Evolutionary conservation across 1,140 invertebrate genomes (phyloP), one percentile per base, ranked within the genome.

Genomic region (Apis cerana): DNA sequence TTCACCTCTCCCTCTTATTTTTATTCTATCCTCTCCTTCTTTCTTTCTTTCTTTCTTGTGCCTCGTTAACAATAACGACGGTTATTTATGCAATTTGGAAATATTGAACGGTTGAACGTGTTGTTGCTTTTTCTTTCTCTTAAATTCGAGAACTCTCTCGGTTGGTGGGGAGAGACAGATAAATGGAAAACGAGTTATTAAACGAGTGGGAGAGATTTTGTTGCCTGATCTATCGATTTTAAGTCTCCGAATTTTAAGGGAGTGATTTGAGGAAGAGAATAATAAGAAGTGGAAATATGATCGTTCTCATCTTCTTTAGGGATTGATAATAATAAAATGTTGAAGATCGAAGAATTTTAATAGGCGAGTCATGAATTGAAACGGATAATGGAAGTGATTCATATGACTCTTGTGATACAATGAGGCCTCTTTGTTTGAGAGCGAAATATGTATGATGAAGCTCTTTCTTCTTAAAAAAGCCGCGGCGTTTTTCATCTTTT

Each of bases 61-160:
- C 12, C 13, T 58, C 64, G 59, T 70, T 83, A 71, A 72, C 61
- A 23, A 80, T 65, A 27, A 27, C 27, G 70, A 68, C 50, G 48
- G 64, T 76, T 54, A 69, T 69, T 76, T 68, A 69, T 43, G 33
- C 80, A 76, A 82, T 82, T 69, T 82, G 68, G 74, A 82, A 75
- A 75, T 65, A 69, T 19, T 61, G 15, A 33, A 11, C 17, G 19
- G 11, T 21, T 19, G 21, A 5, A 56, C 50, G 50, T 62, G n/a
- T 23, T 17, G 15, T 12, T 54, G 13, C 11, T 52, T 43, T 8
- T 12, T 43, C 2, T 43, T 43, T 43, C 5, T 43, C n/a, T 33
- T 33, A 33, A 27, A 27, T 27, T n/a, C 11, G 65, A 21, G 8
- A 33, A 15, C 4, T 43, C 33, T 43, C 33, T 43, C 27, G 12